phyloP scores from a whole-genome alignment of 2,113 vertebrate species.

The Cricetomys ansorgei region DNA sequence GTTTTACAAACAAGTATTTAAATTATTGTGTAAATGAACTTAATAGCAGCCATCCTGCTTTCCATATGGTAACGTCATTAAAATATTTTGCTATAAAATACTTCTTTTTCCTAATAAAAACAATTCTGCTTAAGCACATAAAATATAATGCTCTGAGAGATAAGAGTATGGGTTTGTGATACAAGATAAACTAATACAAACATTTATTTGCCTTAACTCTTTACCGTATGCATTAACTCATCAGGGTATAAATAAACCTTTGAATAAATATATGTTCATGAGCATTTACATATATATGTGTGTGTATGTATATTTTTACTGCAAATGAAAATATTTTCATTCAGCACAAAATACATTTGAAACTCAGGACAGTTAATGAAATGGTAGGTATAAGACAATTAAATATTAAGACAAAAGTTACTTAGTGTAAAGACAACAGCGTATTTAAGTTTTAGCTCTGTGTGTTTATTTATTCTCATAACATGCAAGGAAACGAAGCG shows the following conservation, averaged over 20 bases:
- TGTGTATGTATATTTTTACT: constrained; percentile 56
- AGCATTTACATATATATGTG: constrained; percentile 53
- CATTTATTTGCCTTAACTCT: constrained; percentile 72
- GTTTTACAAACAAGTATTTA: constrained; percentile 51
- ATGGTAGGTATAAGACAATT: constrained; percentile 2
- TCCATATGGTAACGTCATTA: constrained; percentile 46
- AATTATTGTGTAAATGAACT: constrained; percentile 7
- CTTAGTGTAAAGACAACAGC: constrained; percentile 27
- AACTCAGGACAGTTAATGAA: constrained; percentile 67
- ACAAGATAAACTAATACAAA: constrained; percentile 56
- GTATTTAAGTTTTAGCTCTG: constrained; percentile 25
- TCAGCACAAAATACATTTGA: constrained; percentile 72
- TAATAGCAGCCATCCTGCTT: not conserved
- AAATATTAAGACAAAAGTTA: constrained; percentile 22
- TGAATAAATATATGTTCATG: constrained; percentile 64
- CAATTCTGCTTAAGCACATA: constrained; percentile 48
- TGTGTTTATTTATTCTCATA: constrained; percentile 58
- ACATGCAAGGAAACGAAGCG: constrained; percentile 51
- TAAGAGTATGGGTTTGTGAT: constrained; percentile 47
- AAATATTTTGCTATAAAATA: constrained; percentile 57
- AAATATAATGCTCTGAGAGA: constrained; percentile 38
- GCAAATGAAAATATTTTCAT: constrained; percentile 63
- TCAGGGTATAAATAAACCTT: constrained; percentile 71
- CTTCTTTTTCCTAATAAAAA: constrained; percentile 55
- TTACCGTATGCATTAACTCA: constrained; percentile 55